Evolutionary conservation across 1,140 invertebrate genomes (phyloP).

Genomic region (Anagrus nilaparvatae): DNA sequence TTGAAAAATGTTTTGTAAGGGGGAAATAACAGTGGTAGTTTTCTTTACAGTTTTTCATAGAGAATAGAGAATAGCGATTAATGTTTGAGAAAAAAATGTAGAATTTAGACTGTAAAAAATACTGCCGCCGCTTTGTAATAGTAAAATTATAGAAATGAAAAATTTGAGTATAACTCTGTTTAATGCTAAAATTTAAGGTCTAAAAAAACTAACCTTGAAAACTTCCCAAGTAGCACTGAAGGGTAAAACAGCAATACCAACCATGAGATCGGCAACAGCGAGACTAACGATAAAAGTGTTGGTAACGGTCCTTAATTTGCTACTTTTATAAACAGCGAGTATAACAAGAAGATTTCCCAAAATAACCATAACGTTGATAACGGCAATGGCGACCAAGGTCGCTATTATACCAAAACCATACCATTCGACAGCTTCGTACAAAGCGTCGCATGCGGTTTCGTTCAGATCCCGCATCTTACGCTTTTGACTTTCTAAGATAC

Average conservation of each 20-base stretch:
- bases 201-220: conserved; percentile 60
- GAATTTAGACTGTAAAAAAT: no score
- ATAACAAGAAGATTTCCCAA: conserved; percentile 86
- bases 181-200: not conserved
- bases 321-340: conserved; percentile 76
- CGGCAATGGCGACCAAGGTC: conserved; percentile 63
- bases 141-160: no score
- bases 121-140: no score
- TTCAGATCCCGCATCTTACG: conserved; percentile 50
- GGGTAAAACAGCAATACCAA: conserved; percentile 82
- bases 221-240: conserved; percentile 84
- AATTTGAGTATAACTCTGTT: no score
- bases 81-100: no score
- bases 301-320: conserved; percentile 83
- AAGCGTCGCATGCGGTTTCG: conserved; percentile 61
- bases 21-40: no score
- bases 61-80: no score
- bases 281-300: conserved; percentile 92
- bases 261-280: conserved; percentile 83
- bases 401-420: conserved; percentile 60
- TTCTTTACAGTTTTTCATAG: no score
- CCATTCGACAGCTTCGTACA: conserved; percentile 67
- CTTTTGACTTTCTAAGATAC: conserved; percentile 16
- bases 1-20: no score
- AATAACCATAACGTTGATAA: conserved; percentile 79